Evolutionary conservation across 2,888 invertebrate species (phyloP).

Genomic region (Stegophylla sp.): DNA sequence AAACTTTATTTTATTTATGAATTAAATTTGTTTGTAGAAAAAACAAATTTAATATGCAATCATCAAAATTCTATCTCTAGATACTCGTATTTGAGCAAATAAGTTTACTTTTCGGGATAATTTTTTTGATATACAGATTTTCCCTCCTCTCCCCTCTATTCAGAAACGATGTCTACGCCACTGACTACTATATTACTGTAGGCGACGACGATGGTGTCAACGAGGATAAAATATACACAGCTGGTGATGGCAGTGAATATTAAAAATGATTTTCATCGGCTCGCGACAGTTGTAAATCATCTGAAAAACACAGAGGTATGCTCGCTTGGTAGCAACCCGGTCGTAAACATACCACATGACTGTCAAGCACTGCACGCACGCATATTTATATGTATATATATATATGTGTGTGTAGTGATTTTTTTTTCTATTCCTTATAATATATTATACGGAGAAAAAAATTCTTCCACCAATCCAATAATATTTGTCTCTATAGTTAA

Average conservation of each 20-base stretch:
- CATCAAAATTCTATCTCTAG: too few relatives aligned
- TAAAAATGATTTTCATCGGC: slow-evolving; percentile 36
- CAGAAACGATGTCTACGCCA: too few relatives aligned
- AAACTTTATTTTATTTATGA: too few relatives aligned
- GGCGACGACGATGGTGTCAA: not conserved
- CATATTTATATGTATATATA: too few relatives aligned
- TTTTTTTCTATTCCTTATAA: not conserved
- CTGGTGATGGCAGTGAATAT: not conserved
- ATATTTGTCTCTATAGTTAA: slow-evolving; percentile 15
- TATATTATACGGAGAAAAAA: not conserved
- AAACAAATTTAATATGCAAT: too few relatives aligned
- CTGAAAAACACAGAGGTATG: slow-evolving; percentile 53
- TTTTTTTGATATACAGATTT: too few relatives aligned
- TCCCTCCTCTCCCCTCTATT: too few relatives aligned
- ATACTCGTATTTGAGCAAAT: too few relatives aligned
- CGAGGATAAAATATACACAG: not conserved
- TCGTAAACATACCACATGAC: slow-evolving; percentile 51
- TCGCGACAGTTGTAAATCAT: slow-evolving; percentile 45
- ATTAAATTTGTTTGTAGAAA: too few relatives aligned
- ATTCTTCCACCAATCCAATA: slow-evolving; percentile 48
- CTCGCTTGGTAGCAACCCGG: slow-evolving; percentile 56
- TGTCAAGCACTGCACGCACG: not conserved
- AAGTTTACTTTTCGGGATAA: too few relatives aligned
- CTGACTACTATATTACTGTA: too few relatives aligned
- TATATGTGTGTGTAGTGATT: not conserved